Base-by-base conservation (phyloP, 2,113 vertebrate genomes). In the Xenopus laevis region DNA sequence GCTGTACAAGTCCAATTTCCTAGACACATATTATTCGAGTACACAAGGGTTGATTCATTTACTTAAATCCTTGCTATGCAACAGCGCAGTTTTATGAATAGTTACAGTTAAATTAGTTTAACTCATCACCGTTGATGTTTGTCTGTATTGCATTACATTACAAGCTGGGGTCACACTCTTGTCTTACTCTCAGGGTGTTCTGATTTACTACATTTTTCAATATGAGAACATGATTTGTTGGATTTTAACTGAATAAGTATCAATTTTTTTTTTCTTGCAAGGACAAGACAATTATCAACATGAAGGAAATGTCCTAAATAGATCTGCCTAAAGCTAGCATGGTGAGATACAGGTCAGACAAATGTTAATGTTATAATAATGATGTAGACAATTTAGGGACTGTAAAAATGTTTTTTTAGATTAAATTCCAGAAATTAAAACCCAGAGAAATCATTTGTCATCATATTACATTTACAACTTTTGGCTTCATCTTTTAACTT, bases 351-450 rank as follows among this genome's bases (percentile, higher is more conserved):
- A 18, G 74, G 74, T 76, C 74, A 76, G 33, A 20, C 33, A 76
- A 50, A 76, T 69, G 74, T 76, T 67, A 76, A 76, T 76, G 66
- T 44, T 57, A 59, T 57, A 27, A 68, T 66, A 45, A 21, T 76
- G 66, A 74, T 10, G 55, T 52, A n/a, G 64, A 17, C 65, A 69
- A 58, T 76, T 20, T 18, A 21, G 74, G 74, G 66, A 64, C 63
- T 46, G 59, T 62, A 69, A 44, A 75, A 68, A 75, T 53, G 52
- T 44, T 47, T 64, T 64, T 18, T 50, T 33, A 76, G 66, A 76
- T 76, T 76, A 55, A 55, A 76, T 76, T 53, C 68, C 66, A 70
- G 66, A 76, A 70, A 76, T 70, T 70, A 76, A 70, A 76, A 70
- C 18, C 66, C 69, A 67, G 57, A 17, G 69, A 76, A 76, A 76